Evolutionary conservation across 2,797 vertebrate genomes (phyloP).

Genomic region (Typhlichthys eigenmanni): DNA sequence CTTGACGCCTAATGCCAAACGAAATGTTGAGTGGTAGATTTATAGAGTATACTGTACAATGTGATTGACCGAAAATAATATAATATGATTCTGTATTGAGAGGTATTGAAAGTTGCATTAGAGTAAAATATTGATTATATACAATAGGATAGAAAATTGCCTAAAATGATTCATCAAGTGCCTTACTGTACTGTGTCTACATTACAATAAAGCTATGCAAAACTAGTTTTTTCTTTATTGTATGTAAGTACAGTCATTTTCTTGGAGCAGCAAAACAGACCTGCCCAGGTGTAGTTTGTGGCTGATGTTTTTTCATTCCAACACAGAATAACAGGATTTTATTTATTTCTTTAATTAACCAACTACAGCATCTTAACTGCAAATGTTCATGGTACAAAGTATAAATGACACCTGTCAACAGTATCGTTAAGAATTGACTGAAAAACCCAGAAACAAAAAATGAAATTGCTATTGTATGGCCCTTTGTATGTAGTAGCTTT

Average conservation of each 20-base stretch:
- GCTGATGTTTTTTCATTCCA: slow-evolving; percentile 67
- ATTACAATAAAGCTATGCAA: slow-evolving; percentile 99
- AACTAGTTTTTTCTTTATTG: slow-evolving; percentile 81
- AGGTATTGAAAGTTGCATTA: slow-evolving; percentile 70
- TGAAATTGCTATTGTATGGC: slow-evolving; percentile 83
- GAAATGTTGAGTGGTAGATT: slow-evolving; percentile 56
- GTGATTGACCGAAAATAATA: slow-evolving; percentile 44
- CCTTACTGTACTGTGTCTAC: slow-evolving; percentile 88
- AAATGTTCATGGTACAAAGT: slow-evolving; percentile 63
- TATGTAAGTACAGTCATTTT: slow-evolving; percentile 82
- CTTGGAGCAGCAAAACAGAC: slow-evolving; percentile 68
- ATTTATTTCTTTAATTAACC: slow-evolving; percentile 50
- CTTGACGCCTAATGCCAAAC: slow-evolving; percentile 80
- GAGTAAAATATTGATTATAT: slow-evolving; percentile 78
- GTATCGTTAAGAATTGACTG: slow-evolving; percentile 51
- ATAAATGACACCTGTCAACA: slow-evolving; percentile 49
- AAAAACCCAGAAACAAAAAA: slow-evolving; percentile 69
- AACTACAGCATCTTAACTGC: slow-evolving; percentile 71
- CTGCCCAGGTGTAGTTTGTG: slow-evolving; percentile 67
- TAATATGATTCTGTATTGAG: slow-evolving; percentile 60
- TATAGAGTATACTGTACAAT: slow-evolving; percentile 57
- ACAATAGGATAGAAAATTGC: slow-evolving; percentile 79
- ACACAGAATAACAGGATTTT: slow-evolving; percentile 52
- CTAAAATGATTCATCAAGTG: slow-evolving; percentile 87
- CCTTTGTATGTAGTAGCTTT: slow-evolving; percentile 90